A percentile compares a stretch with the other conserved stretches of the same genome.
phyloP scores from a whole-genome alignment of 1,140 invertebrate species.

The Bombus picipes region DNA sequence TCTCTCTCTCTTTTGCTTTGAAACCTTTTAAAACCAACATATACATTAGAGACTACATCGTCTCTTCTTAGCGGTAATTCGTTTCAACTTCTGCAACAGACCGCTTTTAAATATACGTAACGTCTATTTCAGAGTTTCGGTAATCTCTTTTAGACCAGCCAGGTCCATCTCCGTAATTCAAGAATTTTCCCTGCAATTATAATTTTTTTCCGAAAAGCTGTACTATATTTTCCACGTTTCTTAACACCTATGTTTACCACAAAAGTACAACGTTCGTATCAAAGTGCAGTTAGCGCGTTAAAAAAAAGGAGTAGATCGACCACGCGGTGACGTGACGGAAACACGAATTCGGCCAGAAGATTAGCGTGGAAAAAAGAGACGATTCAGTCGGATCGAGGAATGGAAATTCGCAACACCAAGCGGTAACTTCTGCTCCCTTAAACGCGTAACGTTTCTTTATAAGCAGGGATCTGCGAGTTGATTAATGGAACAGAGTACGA shows the following conservation, averaged over 20 bases:
- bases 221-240: not conserved
- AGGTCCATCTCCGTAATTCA: not conserved
- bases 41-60: not conserved
- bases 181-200: not conserved
- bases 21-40: not conserved
- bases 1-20: not conserved
- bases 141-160: conserved; percentile 3
- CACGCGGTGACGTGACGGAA: not conserved
- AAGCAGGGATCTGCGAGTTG: conserved; percentile 32
- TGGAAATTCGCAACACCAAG: not conserved
- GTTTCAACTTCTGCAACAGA: not conserved
- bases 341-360: not conserved
- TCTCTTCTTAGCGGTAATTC: not conserved
- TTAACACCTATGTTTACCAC: not conserved
- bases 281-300: not conserved
- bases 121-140: not conserved
- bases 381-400: not conserved
- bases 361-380: not conserved
- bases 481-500: conserved; percentile 38
- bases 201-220: not conserved
- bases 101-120: not conserved
- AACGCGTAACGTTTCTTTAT: conserved; percentile 38
- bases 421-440: conserved; percentile 34
- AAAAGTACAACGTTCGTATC: not conserved
- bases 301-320: not conserved